Evolutionary conservation across 2,797 vertebrate species (phyloP).

Genomic region (Miichthys miiuy): DNA sequence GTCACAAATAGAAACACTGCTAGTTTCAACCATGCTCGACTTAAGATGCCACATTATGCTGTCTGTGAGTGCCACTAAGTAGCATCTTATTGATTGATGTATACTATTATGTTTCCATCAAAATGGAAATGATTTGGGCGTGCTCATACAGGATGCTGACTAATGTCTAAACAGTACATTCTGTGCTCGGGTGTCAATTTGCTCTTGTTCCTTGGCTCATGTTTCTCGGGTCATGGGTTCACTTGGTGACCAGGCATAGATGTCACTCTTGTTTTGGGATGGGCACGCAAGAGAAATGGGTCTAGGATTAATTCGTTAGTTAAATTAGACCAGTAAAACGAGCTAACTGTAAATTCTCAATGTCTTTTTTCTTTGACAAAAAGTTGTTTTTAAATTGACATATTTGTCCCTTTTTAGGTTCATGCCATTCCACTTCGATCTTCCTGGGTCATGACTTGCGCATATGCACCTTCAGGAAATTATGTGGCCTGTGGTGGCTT

Average conservation of each 20-base stretch:
- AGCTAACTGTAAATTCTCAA: no score
- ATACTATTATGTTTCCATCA: constrained; percentile 28
- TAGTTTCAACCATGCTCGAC: constrained; percentile 24
- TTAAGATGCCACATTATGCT: constrained; percentile 11
- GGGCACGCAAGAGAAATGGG: not conserved
- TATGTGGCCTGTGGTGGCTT: constrained; percentile 99
- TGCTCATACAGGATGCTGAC: constrained; percentile 21
- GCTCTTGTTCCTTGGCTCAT: not conserved
- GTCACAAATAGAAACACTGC: constrained; percentile 22
- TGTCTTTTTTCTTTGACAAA: not conserved
- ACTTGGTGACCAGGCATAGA: not conserved
- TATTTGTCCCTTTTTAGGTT: constrained; percentile 84
- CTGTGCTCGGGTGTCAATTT: constrained; percentile 12
- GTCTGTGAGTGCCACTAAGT: constrained; percentile 14
- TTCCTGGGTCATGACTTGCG: constrained; percentile 99
- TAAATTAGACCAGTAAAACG: no score
- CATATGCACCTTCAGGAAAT: constrained; percentile 98
- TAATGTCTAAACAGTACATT: constrained; percentile 4
- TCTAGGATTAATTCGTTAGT: not conserved
- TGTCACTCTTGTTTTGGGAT: not conserved
- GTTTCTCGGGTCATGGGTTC: constrained; percentile 1
- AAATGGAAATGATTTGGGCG: constrained; percentile 17
- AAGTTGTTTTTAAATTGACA: not conserved
- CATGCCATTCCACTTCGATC: constrained; percentile 99
- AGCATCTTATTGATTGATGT: constrained; percentile 30